These are phyloP conservation scores for Metalampra italica DNA, from an alignment of 2,888 invertebrate genomes.

Conservation along the genomic window DNA sequence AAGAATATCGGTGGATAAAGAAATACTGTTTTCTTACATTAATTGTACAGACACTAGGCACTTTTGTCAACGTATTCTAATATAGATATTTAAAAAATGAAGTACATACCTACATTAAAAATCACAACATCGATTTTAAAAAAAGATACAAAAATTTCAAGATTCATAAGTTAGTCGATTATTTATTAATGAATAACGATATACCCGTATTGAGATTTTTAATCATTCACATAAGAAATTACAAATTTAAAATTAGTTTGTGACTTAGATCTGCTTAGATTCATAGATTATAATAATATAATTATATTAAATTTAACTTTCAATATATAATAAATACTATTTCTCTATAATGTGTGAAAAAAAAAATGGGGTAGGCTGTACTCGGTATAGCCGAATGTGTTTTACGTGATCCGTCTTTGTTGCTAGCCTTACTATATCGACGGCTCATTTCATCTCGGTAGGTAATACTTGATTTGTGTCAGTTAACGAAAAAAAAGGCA, in stretches of 20 bases:
- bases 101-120: constrained; percentile 2
- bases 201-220: constrained; percentile 30
- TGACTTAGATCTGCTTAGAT: constrained; percentile 32
- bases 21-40: constrained; percentile 36
- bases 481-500: too few species aligned
- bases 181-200: constrained; percentile 2
- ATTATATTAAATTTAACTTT: not conserved
- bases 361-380: too few species aligned
- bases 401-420: too few species aligned
- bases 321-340: too few species aligned
- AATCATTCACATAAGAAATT: constrained; percentile 12
- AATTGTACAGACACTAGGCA: constrained; percentile 11
- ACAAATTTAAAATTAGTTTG: constrained; percentile 19
- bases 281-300: constrained; percentile 7
- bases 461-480: too few species aligned
- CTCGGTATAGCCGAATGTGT: too few species aligned
- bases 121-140: constrained; percentile 7
- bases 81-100: constrained; percentile 5
- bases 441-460: too few species aligned
- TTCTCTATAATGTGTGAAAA: not conserved
- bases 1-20: constrained; percentile 44
- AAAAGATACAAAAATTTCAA: constrained; percentile 4
- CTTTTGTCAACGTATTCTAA: not conserved
- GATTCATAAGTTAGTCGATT: constrained; percentile 4
- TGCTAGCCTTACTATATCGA: too few species aligned